phyloP scores from a whole-genome alignment of 2,888 invertebrate species.

The Eupithecia insigniata region DNA sequence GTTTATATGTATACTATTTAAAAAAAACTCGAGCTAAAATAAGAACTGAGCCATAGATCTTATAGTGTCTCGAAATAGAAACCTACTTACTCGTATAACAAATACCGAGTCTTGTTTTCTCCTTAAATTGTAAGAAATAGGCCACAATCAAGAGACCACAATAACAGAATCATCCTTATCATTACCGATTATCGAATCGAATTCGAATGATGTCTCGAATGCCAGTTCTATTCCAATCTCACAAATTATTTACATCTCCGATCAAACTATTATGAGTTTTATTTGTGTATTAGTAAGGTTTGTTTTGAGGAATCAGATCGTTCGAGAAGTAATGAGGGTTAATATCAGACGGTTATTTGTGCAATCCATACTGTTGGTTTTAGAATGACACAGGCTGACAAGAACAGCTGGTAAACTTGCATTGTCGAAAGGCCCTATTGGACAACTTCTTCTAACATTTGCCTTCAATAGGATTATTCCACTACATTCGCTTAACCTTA shows the following conservation, averaged over 20 bases:
- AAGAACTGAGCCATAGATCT: too few species aligned
- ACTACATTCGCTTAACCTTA: background rate
- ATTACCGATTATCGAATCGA: constrained; percentile 72
- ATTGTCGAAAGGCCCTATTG: background rate
- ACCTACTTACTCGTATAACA: too few species aligned
- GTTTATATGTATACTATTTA: too few species aligned
- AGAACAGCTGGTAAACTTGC: constrained; percentile 13
- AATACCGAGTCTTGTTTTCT: too few species aligned
- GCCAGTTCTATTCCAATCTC: constrained; percentile 58
- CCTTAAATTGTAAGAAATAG: background rate
- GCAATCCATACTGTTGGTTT: constrained; percentile 80
- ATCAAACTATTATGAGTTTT: constrained; percentile 41
- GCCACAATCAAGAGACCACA: constrained; percentile 24
- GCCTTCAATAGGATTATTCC: background rate
- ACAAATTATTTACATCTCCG: constrained; percentile 51
- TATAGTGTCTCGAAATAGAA: too few species aligned
- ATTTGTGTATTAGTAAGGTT: constrained; percentile 42
- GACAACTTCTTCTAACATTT: background rate
- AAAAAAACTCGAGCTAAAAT: too few species aligned
- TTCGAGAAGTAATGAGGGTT: constrained; percentile 72
- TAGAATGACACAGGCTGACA: constrained; percentile 48
- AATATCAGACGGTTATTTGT: constrained; percentile 76
- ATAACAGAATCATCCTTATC: constrained; percentile 63
- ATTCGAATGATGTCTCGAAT: constrained; percentile 65
- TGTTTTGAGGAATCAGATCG: constrained; percentile 46